Evolutionary conservation across 2,888 invertebrate species (phyloP), one percentile per base, ranked within the genome.

Genomic region (Scaptomyza caliginosa): DNA sequence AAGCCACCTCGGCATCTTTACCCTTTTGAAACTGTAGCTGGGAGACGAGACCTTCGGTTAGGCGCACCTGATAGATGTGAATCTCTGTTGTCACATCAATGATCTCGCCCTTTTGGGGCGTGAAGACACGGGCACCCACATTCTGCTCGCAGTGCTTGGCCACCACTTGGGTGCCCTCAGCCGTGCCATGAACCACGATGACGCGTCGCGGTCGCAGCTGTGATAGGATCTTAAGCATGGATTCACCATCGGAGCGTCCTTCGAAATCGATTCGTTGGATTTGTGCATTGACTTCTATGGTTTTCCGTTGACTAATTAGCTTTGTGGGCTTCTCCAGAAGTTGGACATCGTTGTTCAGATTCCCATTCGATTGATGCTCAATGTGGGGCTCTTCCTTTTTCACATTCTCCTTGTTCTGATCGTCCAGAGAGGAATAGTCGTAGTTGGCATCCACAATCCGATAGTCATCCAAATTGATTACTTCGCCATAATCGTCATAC

Each of bases 41-140:
- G 1, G 97, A 96, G 72, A 99, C 96, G 64, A 99, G 92, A 4
- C 97, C 96, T 91, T 99, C 99, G 2, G 97, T 97, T 39, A 99
- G 92, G 52, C 97, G 95, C 67, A 98, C 97, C 93, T 99, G 99
- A 91, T 98, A 99, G 81, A 99, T 99, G 87, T 99, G 97, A 0
- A 98, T 97, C 91, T 99, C 99, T 0, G 98, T 98, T 0, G 99
- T 99, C 0, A 97, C 99, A 90, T 99, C 99, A 3, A 99, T 94
- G 7, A 90, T 88, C 74, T 99, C 98, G 0, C 96, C 96, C 55
- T 93, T 93, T 8, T 92, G 92, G 0, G 99, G 99, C 2, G 96
- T 94, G 90, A 97, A 99, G 1, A 99, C 95, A 74, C 94, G 93
- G 0, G 94, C 94, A 5, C 94, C 94, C 11, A 95, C 93, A 86